phyloP scores from a whole-genome alignment of 2,797 vertebrate species.

The Cynopterus sphinx region DNA sequence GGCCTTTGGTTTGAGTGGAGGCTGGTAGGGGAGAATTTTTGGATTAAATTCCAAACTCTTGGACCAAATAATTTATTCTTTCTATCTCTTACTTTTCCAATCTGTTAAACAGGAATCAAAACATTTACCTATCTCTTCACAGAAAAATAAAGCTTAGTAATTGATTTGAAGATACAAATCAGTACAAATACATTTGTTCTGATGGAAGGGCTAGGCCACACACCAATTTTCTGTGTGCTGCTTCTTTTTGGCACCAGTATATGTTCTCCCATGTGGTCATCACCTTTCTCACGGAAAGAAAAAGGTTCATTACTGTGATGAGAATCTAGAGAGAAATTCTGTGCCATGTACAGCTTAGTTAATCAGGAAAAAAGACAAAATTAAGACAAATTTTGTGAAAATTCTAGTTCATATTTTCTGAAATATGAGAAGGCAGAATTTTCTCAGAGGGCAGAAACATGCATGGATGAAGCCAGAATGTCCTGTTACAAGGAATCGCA shows the following conservation, averaged over 20 bases:
- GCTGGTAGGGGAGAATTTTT: neutral
- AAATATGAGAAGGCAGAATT: neutral
- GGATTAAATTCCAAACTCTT: conserved; percentile 29
- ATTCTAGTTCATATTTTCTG: conserved; percentile 30
- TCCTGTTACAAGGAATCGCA: neutral
- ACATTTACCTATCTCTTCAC: neutral
- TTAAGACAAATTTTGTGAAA: conserved; percentile 38
- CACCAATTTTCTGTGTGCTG: neutral
- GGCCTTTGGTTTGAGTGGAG: neutral
- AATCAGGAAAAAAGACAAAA: conserved; percentile 29
- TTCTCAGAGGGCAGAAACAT: neutral
- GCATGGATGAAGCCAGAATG: neutral
- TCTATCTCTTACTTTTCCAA: conserved; percentile 13
- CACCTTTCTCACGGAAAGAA: neutral
- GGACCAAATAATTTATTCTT: neutral
- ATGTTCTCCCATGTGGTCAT: neutral
- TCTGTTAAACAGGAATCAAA: neutral
- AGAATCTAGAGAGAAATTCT: neutral
- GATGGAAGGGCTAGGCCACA: neutral
- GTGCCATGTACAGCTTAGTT: neutral
- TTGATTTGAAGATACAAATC: neutral
- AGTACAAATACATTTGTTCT: neutral
- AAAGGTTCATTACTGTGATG: neutral
- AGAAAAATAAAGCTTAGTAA: neutral
- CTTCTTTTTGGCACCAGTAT: neutral